Evolutionary conservation across 1,140 invertebrate genomes (phyloP), one percentile per base, ranked within the genome.

Genomic region (Euura lappo): DNA sequence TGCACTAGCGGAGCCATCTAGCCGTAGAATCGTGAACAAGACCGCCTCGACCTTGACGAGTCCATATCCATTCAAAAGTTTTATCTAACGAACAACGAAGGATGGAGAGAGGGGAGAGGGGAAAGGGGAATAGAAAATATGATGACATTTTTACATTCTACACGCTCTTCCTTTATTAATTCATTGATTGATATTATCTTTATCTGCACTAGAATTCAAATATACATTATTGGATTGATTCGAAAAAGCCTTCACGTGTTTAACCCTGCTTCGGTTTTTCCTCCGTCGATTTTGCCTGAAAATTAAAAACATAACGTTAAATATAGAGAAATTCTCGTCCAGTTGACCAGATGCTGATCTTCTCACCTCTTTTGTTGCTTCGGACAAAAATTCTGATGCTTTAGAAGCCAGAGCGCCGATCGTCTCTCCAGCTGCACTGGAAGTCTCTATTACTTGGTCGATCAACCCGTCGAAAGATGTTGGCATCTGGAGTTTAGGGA

Each of bases 401-500:
- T 81, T 84, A 47, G 70, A 68, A 65, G 75, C 60, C 69, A 84
- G 78, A 44, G 77, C 76, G 75, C 73, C 77, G 72, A 82, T 73
- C 46, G 65, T 69, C 42, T 44, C 72, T 70, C 71, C 46, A 28
- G 78, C 68, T 71, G 74, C 45, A 11, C 70, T 71, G 68, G 78
- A 79, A 65, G 78, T 79, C 45, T 71, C 78, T 46, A 70, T 51
- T 64, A 74, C 79, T 65, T 82, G 75, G 42, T 82, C 76, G 71
- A 65, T 70, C 51, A 84, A 47, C 74, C 85, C 84, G 43, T 81
- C 79, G 46, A 83, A 79, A 69, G 79, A 81, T 69, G 75, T 78
- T 10, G 85, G 79, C 13, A 81, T 67, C 76, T 84, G 79, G 13
- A 85, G 47, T 65, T 75, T 76, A 66, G 82, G 77, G n/a, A 85